A percentile compares a stretch with the other conserved stretches of the same genome.
Evolutionary conservation across 2,888 invertebrate species (phyloP).

Genomic region (Caenorhabditis sp.): DNA sequence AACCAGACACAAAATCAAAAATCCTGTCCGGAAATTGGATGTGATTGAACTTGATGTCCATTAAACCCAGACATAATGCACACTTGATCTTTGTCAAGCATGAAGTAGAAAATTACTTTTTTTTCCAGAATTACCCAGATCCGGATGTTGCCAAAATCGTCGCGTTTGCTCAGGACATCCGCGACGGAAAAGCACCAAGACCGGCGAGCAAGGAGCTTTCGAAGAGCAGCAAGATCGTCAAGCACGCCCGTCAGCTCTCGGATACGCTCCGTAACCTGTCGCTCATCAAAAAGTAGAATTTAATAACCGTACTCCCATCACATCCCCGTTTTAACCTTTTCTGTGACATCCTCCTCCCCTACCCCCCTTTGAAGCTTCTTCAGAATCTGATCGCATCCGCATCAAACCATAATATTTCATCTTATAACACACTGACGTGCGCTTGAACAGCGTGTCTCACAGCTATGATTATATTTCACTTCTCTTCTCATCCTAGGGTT

Average conservation of each 20-base stretch:
- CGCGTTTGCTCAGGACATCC: constrained; percentile 65
- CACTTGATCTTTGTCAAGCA: not conserved
- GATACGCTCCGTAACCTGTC: constrained; percentile 54
- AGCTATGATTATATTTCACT: not conserved
- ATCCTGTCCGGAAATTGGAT: too few relatives aligned
- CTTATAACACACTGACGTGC: constrained; percentile 4
- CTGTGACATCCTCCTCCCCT: too few relatives aligned
- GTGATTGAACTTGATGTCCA: not conserved
- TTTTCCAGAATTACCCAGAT: constrained; percentile 70
- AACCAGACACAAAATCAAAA: too few relatives aligned
- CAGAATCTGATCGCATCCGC: not conserved
- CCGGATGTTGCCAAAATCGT: constrained; percentile 70
- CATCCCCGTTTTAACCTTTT: too few relatives aligned
- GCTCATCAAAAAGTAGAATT: constrained; percentile 40
- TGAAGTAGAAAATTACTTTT: not conserved
- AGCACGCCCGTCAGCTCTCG: constrained; percentile 54
- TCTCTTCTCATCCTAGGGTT: too few relatives aligned
- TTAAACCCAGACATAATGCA: too few relatives aligned
- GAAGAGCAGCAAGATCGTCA: constrained; percentile 42
- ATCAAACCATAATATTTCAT: not conserved
- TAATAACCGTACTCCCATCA: not conserved
- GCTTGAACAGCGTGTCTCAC: too few relatives aligned
- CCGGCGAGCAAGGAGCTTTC: constrained; percentile 18
- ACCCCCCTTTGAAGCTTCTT: not conserved
- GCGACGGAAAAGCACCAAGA: constrained; percentile 55